Base-by-base conservation (phyloP, 2,113 vertebrate species). In the Myrmophylax atrothorax region DNA sequence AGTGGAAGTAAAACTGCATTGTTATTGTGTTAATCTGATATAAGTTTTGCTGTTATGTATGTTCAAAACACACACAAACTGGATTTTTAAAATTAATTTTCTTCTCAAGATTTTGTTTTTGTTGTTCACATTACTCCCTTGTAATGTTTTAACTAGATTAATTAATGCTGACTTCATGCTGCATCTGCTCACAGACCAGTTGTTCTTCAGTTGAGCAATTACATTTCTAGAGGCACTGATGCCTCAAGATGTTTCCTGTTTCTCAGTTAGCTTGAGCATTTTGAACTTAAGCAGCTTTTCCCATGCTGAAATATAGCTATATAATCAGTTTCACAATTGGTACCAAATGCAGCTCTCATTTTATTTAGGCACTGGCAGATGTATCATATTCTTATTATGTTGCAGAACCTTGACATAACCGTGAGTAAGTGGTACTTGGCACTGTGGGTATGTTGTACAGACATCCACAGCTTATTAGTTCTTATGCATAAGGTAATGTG, bases 161-260 rank as follows among this genome's bases (percentile, higher is more conserved):
- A 95, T 96, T 93, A 90, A 95, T 88, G 83, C 96, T 96, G 96
- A 95, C 83, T 97, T 97, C 96, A 96, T 96, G 70, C 72, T 90
- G 63, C 95, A 96, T 96, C 96, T 97, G 94, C 79, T 95, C 16
- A 90, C 75, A 95, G 79, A 83, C 85, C 92, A 86, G 79, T 97
- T 96, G 70, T 92, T 95, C 68, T 93, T 94, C 85, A 92, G 63
- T 40, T 85, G 62, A 94, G 95, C 87, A 93, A 94, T 96, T 93
- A 92, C 60, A 85, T 95, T 96, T 95, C 82, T 96, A 90, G 95
- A 96, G 91, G 86, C 89, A 92, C 59, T 94, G 91, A 78, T 80
- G 93, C 80, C 76, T 96, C 86, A 87, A 92, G 91, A 90, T 97
- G 85, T 94, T 97, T 92, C 91, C 94, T 95, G 80, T 93, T 93